Conservation (phyloP, 2,888 invertebrate species). For the Caenorhabditis japonica region DNA sequence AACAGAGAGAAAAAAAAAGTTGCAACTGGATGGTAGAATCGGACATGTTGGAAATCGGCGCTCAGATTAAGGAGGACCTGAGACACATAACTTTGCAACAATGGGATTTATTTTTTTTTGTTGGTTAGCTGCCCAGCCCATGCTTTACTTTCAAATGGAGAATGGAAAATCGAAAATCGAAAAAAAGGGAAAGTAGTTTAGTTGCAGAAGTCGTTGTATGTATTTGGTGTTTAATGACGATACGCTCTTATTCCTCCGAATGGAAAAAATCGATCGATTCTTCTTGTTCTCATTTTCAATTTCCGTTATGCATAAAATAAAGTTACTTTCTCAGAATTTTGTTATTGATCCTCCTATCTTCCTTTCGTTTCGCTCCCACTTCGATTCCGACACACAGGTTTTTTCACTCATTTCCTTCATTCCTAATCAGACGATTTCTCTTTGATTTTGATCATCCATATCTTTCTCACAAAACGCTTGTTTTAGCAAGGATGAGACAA, state of each 20-base stretch:
- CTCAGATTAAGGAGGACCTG: conserved; percentile 16
- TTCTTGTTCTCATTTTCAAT: background rate
- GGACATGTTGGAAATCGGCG: background rate
- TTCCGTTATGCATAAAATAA: conserved; percentile 42
- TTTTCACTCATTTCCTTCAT: conserved; percentile 12
- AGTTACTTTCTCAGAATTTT: conserved; percentile 22
- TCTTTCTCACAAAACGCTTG: conserved; percentile 5
- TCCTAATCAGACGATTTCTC: conserved; percentile 17
- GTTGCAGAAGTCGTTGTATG: conserved; percentile 52
- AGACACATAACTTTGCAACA: conserved; percentile 43
- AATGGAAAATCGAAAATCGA: conserved; percentile 12
- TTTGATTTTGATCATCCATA: background rate
- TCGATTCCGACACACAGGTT: conserved; percentile 4
- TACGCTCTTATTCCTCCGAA: conserved; percentile 44
- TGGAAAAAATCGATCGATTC: conserved; percentile 26
- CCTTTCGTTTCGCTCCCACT: background rate
- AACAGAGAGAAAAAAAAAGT: conserved; percentile 11
- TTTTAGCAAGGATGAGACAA: no score
- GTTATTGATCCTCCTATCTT: conserved; percentile 1
- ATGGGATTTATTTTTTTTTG: conserved; percentile 40
- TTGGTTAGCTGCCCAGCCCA: no score
- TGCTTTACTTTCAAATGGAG: conserved; percentile 36
- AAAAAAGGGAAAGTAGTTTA: conserved; percentile 53
- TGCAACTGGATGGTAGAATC: conserved; percentile 32
- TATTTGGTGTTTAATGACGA: conserved; percentile 51